Base-by-base conservation (phyloP, 2,113 vertebrate genomes). In the Chloropsis hardwickii region DNA sequence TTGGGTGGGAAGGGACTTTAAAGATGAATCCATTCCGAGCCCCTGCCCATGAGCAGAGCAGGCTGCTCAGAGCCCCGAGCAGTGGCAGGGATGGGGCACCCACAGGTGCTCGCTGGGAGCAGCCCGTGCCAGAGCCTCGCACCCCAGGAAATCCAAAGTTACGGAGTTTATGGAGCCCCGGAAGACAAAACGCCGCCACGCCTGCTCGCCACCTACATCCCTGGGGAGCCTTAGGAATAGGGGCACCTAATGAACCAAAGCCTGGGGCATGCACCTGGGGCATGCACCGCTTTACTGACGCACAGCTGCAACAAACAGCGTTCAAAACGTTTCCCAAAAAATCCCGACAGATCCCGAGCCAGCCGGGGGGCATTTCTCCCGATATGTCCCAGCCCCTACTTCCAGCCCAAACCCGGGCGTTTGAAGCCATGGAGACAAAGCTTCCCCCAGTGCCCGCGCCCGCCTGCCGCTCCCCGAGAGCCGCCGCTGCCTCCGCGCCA, bases 301-400 rank as follows among this genome's bases (percentile, higher is more conserved):
- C 14, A 6, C 5, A 21, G 1, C 16, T 12, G 10, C 0, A 44
- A 28, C 0, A 17, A 0, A 27, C 1, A 24, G 10, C 0, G 23
- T 8, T 18, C 51, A 66, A n/a, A 18, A 44, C 0, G 1, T 2
- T 19, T 10, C 24, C 40, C 31, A 29, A 35, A 61, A 42, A 33
- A 22, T 0, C 25, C 5, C 13, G 1, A 28, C 14, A 61, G 12
- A 53, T 5, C 4, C 2, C 31, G 2, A 71, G 33, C 19, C 37
- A 4, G 2, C 4, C 40, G 4, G 24, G 4, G 27, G 4, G 6
- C 2, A 22, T 14, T 45, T 33, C 29, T 21, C 37, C 50, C 39
- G n/a, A 5, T 8, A 2, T 4, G 22, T 31, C 6, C 39, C 21
- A 4, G 22, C 2, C 35, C 39, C 28, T 21, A 14, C 10, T 35